These are phyloP conservation scores for Zapornia atra DNA, from an alignment of 2,113 vertebrate genomes.

Conservation along the genomic window DNA sequence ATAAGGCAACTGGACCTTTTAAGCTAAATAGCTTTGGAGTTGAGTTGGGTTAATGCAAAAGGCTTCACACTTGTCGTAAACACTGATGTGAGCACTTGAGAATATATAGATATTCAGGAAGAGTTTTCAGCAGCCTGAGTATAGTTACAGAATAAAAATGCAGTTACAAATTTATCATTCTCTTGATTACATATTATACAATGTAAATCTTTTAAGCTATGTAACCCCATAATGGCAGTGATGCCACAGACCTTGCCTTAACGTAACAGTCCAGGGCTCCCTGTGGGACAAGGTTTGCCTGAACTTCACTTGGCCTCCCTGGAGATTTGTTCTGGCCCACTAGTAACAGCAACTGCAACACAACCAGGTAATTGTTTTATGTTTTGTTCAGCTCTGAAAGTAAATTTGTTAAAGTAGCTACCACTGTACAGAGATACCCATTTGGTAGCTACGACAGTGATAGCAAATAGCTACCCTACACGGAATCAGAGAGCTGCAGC, in stretches of 20 bases:
- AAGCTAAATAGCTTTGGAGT: background rate
- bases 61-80: background rate
- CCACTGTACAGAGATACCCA: rapidly evolving
- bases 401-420: background rate
- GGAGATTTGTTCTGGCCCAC: background rate
- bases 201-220: background rate
- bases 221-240: background rate
- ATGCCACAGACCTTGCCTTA: background rate
- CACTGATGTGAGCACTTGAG: background rate
- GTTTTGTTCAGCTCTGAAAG: background rate
- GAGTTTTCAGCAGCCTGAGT: background rate
- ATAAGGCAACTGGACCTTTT: background rate
- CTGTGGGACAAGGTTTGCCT: background rate
- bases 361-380: background rate
- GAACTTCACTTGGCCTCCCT: background rate
- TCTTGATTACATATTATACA: background rate
- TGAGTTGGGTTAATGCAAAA: background rate
- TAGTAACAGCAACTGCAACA: background rate
- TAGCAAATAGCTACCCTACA: background rate
- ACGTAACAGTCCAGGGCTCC: background rate
- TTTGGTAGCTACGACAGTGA: background rate
- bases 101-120: background rate
- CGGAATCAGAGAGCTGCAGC: background rate
- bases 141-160: background rate
- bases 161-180: background rate